phyloP scores from a whole-genome alignment of 2,888 invertebrate species.

The Lycocerus yunnanus region DNA sequence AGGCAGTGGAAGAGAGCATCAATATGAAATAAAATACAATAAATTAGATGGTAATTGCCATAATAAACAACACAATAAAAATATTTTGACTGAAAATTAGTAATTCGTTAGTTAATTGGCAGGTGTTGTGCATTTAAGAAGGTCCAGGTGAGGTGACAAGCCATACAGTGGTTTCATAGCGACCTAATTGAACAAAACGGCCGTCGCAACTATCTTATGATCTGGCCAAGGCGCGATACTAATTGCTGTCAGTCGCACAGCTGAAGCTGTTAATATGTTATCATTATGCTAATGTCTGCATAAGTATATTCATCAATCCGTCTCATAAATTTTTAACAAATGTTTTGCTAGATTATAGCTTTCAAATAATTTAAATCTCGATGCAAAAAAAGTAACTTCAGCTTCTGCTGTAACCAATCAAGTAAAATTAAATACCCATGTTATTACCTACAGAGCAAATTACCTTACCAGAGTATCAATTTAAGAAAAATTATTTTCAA shows the following conservation, averaged over 20 bases:
- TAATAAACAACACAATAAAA: not conserved
- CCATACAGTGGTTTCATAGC: conserved; percentile 44
- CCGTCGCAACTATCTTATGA: conserved; percentile 38
- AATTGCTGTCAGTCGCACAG: conserved; percentile 52
- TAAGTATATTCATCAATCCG: conserved; percentile 39
- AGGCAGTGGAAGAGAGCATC: not conserved
- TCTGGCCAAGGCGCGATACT: conserved; percentile 46
- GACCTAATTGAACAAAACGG: conserved; percentile 47
- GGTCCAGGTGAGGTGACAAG: conserved; percentile 46
- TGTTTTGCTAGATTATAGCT: not conserved
- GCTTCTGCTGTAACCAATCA: not conserved
- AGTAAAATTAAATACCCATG: no score
- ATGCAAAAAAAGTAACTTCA: not conserved
- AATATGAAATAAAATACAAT: not conserved
- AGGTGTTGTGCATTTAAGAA: conserved; percentile 33
- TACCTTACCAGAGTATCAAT: not conserved
- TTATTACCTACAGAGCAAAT: no score
- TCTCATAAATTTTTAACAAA: conserved; percentile 31
- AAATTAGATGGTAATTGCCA: not conserved
- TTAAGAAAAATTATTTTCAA: not conserved
- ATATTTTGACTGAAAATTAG: conserved; percentile 1
- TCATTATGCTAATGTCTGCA: conserved; percentile 53
- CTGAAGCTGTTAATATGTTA: conserved; percentile 54
- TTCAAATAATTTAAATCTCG: not conserved
- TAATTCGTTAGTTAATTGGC: conserved; percentile 30